Percentiles rank a stretch among this genome's conserved stretches.
phyloP scores from a whole-genome alignment of 2,797 vertebrate species.

The Toxotes lorentzi region DNA sequence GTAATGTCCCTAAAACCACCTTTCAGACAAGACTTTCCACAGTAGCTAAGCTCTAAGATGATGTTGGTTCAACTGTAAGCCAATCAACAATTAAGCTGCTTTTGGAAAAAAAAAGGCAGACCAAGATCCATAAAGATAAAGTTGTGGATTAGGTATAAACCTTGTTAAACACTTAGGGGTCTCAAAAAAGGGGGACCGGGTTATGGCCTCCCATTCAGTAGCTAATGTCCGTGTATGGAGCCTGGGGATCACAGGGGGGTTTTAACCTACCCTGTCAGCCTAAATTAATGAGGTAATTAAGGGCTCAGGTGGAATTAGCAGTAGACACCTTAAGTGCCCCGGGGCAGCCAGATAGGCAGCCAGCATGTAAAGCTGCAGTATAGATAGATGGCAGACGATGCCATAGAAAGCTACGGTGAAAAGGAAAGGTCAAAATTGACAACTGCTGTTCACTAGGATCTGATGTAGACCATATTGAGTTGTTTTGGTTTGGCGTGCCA shows the following conservation, averaged over 20 bases:
- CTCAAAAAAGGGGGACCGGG: constrained; percentile 63
- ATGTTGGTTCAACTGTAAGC: constrained; percentile 53
- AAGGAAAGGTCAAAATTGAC: constrained; percentile 59
- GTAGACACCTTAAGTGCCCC: constrained; percentile 79
- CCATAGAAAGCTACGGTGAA: constrained; percentile 26
- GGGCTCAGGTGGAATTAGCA: constrained; percentile 85
- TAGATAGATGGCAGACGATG: constrained; percentile 53
- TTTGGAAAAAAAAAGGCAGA: constrained; percentile 33
- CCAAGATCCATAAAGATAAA: constrained; percentile 69
- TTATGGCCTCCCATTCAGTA: constrained; percentile 68
- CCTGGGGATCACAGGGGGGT: constrained; percentile 80
- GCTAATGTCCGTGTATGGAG: constrained; percentile 75
- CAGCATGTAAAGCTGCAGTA: constrained; percentile 57
- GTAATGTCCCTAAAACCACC: constrained; percentile 41
- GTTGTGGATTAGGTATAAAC: constrained; percentile 70
- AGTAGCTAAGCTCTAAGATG: constrained; percentile 32
- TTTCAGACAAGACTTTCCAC: constrained; percentile 31
- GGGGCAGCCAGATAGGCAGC: constrained; percentile 63
- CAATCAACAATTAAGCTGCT: constrained; percentile 55
- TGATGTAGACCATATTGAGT: constrained; percentile 9
- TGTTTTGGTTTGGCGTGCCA: constrained; percentile 6
- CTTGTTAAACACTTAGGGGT: constrained; percentile 79
- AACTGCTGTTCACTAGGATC: constrained; percentile 21
- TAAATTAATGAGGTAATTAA: constrained; percentile 88
- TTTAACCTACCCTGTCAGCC: constrained; percentile 85